Base-by-base conservation (phyloP, 2,888 invertebrate genomes). In the Tetrapedia diversipes region DNA sequence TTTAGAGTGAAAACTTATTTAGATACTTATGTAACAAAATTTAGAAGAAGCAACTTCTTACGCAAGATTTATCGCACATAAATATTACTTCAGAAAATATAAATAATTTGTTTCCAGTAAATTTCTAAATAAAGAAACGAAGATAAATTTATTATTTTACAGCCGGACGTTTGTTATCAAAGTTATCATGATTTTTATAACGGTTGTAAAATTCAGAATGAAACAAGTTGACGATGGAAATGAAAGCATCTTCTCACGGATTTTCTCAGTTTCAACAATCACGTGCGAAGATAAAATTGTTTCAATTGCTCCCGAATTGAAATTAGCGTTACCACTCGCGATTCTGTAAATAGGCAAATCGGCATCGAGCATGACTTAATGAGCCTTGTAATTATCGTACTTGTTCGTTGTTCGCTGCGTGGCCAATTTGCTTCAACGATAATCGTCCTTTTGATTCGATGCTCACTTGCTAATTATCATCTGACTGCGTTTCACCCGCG, bases 351-450 rank as follows among this genome's bases (percentile, higher is more conserved):
- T 53, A 53, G 37, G 24, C n/a, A 53, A n/a, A 71, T 59, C 24
- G 27, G 51, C n/a, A 53, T 47, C 14, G 41, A 61, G 29, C n/a
- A 39, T 39, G 47, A 63, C 29, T 63, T 63, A 78, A 67, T 39
- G 53, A 67, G 22, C 57, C 51, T 47, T 57, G 45, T 53, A 43
- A 77, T 66, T 63, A 41, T 51, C 11, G 53, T 37, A 43, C 24
- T 45, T 34, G n/a, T 32, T 29, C 16, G 59, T 69, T 78, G 49
- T 59, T 51, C 57, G 45, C 66, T 51, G 29, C 24, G 57, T 41
- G 16, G 65, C 34, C 77, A 76, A 78, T 78, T 78, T 77, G 4
- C 43, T 34, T n/a, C 57, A 45, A 57, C n/a, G 59, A 11, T 59
- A 54, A 39, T 63, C 34, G 53, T 32, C 39, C 51, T 66, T 77